Percentiles rank a stretch among this genome's conserved stretches.
Conservation (phyloP, 1,140 invertebrate species). For the Drosophila takahashii region DNA sequence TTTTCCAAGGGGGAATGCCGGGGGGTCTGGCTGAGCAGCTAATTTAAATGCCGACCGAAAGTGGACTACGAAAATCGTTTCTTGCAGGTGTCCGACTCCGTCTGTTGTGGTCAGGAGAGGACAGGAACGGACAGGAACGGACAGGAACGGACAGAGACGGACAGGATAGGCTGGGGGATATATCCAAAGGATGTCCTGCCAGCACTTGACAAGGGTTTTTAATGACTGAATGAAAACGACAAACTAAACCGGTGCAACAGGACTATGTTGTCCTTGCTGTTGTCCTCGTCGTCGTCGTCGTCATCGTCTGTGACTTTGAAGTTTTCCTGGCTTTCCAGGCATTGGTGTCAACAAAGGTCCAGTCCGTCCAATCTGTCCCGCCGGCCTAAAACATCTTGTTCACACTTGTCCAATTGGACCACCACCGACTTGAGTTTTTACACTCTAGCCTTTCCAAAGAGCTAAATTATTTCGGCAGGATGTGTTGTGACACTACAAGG, state of each 20-base stretch:
- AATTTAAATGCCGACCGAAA: slow-evolving; percentile 65
- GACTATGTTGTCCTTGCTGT: slow-evolving; percentile 1
- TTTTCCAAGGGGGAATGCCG: slow-evolving; percentile 29
- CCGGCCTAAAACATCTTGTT: slow-evolving; percentile 82
- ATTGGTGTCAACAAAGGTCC: slow-evolving; percentile 70
- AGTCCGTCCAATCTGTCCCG: slow-evolving; percentile 60
- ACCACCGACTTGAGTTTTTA: slow-evolving; percentile 44
- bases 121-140: neutral
- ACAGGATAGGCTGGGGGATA: slow-evolving; percentile 11
- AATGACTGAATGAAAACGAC: slow-evolving; percentile 82
- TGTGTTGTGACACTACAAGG: slow-evolving; percentile 74
- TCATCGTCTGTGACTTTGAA: slow-evolving; percentile 67
- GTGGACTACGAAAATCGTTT: slow-evolving; percentile 71
- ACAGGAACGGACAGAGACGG: too few relatives aligned
- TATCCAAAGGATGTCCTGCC: slow-evolving; percentile 42
- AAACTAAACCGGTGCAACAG: slow-evolving; percentile 66
- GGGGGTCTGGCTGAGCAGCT: slow-evolving; percentile 47
- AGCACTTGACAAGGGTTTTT: slow-evolving; percentile 81
- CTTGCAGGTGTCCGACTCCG: slow-evolving; percentile 61
- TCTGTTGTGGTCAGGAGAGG: slow-evolving; percentile 45
- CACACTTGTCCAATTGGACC: slow-evolving; percentile 77
- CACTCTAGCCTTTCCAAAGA: slow-evolving; percentile 10
- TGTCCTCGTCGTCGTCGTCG: slow-evolving; percentile 5
- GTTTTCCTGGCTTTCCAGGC: slow-evolving; percentile 44
- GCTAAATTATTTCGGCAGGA: slow-evolving; percentile 80